A percentile compares a stretch with the other conserved stretches of the same genome.
phyloP scores from a whole-genome alignment of 92 coral and sea anemone species.

The Actinostola sp. region DNA sequence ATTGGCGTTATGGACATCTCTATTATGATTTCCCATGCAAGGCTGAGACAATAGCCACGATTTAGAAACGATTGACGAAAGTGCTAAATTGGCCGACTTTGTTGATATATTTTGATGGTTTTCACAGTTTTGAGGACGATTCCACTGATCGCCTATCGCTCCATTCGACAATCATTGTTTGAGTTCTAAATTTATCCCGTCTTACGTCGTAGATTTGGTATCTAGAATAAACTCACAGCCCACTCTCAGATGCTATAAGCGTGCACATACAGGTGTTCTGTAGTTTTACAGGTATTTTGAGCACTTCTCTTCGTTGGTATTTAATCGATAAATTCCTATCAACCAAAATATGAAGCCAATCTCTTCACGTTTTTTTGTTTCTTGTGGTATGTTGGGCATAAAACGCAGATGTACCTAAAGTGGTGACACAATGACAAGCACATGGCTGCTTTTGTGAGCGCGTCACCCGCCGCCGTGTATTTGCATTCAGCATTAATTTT shows the following conservation, averaged over 20 bases:
- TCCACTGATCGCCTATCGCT: background rate
- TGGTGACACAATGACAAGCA: constrained; percentile 57
- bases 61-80: background rate
- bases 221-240: no score
- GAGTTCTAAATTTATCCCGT: background rate
- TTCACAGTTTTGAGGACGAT: background rate
- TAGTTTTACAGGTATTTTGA: background rate
- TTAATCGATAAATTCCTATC: constrained; percentile 2
- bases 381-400: constrained; percentile 10
- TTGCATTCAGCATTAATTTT: constrained; percentile 60
- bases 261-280: no score
- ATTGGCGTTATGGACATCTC: background rate
- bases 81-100: background rate
- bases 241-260: no score
- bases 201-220: no score
- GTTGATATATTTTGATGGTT: background rate
- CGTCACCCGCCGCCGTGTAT: constrained; percentile 61
- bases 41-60: background rate
- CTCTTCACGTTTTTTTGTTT: constrained; percentile 7
- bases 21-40: background rate
- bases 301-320: constrained; percentile 1
- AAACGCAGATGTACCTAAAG: constrained; percentile 62
- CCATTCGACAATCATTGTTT: background rate
- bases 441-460: constrained; percentile 59
- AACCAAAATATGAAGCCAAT: background rate